Conservation (phyloP, 2,888 invertebrate genomes). For the Alloscopus bannaensis region DNA sequence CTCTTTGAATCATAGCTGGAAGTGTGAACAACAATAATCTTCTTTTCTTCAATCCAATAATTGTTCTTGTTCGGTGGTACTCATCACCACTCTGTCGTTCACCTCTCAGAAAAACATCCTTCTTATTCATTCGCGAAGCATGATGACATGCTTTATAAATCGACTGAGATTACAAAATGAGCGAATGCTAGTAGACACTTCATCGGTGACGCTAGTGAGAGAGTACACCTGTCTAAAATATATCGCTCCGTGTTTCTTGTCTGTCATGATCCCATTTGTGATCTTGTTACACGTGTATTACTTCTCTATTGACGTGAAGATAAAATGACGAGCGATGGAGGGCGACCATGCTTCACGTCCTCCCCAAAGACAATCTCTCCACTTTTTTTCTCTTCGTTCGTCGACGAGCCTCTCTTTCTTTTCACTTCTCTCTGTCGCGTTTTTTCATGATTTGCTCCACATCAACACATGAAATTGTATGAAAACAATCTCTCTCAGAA, state of each 20-base stretch:
- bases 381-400: conserved; percentile 8
- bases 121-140: too few relatives aligned
- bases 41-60: too few relatives aligned
- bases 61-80: too few relatives aligned
- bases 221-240: conserved; percentile 36
- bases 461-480: conserved; percentile 37
- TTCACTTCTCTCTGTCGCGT: conserved; percentile 16
- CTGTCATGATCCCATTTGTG: conserved; percentile 46
- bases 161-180: too few relatives aligned
- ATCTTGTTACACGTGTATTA: conserved; percentile 30
- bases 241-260: conserved; percentile 6
- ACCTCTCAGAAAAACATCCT: too few relatives aligned
- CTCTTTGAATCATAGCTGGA: too few relatives aligned
- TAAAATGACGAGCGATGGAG: not conserved
- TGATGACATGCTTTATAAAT: too few relatives aligned
- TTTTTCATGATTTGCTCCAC: conserved; percentile 30
- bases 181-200: too few relatives aligned
- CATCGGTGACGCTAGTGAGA: too few relatives aligned
- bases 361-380: conserved; percentile 48
- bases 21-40: too few relatives aligned
- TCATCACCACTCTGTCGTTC: too few relatives aligned
- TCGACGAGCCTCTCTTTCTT: conserved; percentile 7
- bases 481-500: conserved; percentile 35
- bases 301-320: conserved; percentile 17
- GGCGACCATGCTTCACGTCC: conserved; percentile 33